Evolutionary conservation across 2,797 vertebrate species (phyloP).

Genomic region (Channallabes apus): DNA sequence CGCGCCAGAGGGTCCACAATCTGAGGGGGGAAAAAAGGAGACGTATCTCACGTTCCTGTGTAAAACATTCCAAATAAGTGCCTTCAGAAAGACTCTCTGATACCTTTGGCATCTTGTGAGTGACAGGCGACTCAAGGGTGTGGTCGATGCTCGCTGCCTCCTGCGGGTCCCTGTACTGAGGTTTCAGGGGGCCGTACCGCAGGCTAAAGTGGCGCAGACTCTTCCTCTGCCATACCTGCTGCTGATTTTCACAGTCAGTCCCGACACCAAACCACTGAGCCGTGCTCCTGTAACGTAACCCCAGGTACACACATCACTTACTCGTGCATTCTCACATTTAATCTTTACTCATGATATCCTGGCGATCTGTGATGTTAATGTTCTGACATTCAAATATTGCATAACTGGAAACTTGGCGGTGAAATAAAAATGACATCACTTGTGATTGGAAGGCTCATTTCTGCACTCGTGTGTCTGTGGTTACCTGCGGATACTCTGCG

Average conservation of each 20-base stretch:
- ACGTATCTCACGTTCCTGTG: not conserved
- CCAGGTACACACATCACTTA: not conserved
- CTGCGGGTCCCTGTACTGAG: constrained; percentile 83
- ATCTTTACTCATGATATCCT: not conserved
- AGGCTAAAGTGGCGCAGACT: constrained; percentile 84
- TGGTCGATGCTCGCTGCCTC: constrained; percentile 84
- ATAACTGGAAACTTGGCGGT: not conserved
- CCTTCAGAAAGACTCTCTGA: not conserved
- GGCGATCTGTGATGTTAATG: not conserved
- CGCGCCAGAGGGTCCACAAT: constrained; percentile 92
- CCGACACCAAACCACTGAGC: constrained; percentile 95
- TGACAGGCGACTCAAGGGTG: constrained; percentile 82
- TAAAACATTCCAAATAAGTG: not conserved
- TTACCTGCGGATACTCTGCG: constrained; percentile 94
- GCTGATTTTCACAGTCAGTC: constrained; percentile 83
- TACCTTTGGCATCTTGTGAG: constrained; percentile 89
- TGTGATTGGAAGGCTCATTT: not conserved
- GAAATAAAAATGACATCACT: not conserved
- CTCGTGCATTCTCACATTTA: not conserved
- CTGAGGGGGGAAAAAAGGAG: constrained; percentile 63
- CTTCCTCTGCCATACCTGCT: constrained; percentile 84
- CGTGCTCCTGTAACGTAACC: constrained; percentile 73
- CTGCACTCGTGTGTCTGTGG: not conserved
- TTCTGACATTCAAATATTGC: not conserved
- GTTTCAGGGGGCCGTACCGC: constrained; percentile 82